Percentiles rank a stretch among this genome's conserved stretches.
Evolutionary conservation across 2,888 invertebrate species (phyloP).

Genomic region (Eilema depressum): DNA sequence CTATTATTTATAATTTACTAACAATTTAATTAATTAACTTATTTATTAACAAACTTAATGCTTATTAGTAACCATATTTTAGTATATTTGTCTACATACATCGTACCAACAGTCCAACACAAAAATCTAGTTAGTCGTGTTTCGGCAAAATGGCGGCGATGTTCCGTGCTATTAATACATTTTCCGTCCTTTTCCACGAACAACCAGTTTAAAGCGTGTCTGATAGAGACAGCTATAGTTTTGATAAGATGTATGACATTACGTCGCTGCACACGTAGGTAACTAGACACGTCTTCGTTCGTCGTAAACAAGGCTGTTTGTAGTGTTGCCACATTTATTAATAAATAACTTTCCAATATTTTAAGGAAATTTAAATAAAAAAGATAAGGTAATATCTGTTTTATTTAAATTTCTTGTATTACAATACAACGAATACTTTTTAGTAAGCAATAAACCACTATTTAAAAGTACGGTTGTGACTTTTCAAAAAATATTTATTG

Average conservation of each 20-base stretch:
- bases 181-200: conserved; percentile 66
- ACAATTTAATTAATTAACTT: conserved; percentile 28
- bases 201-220: conserved; percentile 34
- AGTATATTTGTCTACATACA: conserved; percentile 53
- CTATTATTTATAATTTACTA: conserved; percentile 29
- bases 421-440: not conserved
- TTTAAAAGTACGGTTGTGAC: not conserved
- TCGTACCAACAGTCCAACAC: conserved; percentile 62
- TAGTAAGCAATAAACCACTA: no score
- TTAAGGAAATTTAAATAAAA: conserved; percentile 25
- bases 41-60: conserved; percentile 27
- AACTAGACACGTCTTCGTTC: conserved; percentile 84
- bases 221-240: conserved; percentile 71
- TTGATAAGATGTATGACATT: conserved; percentile 72
- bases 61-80: conserved; percentile 33
- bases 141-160: conserved; percentile 84
- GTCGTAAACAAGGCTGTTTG: conserved; percentile 79
- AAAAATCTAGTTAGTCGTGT: conserved; percentile 73
- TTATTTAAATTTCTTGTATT: not conserved
- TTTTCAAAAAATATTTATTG: not conserved
- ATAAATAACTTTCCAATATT: conserved; percentile 35
- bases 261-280: conserved; percentile 78
- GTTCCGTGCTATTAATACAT: conserved; percentile 80
- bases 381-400: not conserved
- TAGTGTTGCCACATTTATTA: conserved; percentile 72